These are phyloP conservation scores for Stomatorhinus walkeri DNA, from an alignment of 2,797 vertebrate species.

Conservation along the genomic window DNA sequence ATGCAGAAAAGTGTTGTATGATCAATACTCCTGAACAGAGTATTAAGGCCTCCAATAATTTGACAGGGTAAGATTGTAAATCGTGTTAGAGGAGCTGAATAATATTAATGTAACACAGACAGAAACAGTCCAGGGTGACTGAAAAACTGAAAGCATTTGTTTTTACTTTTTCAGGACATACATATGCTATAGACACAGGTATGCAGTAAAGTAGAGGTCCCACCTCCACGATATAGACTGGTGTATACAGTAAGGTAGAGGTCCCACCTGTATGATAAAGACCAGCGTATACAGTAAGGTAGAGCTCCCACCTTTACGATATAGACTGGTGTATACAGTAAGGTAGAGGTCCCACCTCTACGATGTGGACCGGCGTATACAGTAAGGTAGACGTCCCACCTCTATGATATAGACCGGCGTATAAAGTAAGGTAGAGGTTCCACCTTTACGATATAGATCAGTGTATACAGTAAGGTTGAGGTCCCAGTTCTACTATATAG, in stretches of 20 bases:
- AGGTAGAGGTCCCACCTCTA: neutral
- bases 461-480: neutral
- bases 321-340: neutral
- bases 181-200: neutral
- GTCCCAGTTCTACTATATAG: neutral
- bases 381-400: neutral
- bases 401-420: neutral
- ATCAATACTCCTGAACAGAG: neutral
- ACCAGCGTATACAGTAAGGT: neutral
- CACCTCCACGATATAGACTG: neutral
- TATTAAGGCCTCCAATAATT: neutral
- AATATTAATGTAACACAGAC: neutral
- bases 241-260: neutral
- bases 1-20: neutral
- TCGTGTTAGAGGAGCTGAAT: neutral
- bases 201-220: neutral
- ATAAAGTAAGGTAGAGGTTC: neutral
- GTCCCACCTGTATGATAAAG: neutral
- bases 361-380: neutral
- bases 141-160: neutral
- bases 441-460: neutral
- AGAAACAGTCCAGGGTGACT: neutral
- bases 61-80: neutral
- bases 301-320: neutral
- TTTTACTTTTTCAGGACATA: neutral